Conservation (phyloP, 1,140 invertebrate species). For the Nasonia vitripennis region DNA sequence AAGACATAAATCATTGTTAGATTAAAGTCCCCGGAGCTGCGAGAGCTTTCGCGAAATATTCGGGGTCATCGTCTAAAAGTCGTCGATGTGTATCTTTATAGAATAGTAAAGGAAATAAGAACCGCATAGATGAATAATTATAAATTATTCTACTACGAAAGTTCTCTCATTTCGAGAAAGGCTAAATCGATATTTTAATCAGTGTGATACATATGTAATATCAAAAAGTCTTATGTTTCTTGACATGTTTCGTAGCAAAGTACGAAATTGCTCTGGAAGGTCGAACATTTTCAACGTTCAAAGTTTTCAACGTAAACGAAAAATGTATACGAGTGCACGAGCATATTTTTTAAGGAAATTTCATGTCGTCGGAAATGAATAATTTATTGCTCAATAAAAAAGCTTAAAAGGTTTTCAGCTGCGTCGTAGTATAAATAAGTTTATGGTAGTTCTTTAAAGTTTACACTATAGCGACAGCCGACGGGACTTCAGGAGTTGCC, state of each 20-base stretch:
- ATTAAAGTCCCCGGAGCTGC: slow-evolving; percentile 69
- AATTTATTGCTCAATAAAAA: slow-evolving; percentile 15
- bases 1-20: slow-evolving; percentile 73
- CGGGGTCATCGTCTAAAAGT: slow-evolving; percentile 68
- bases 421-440: slow-evolving; percentile 25
- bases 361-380: slow-evolving; percentile 24
- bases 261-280: too few species aligned
- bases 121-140: not conserved
- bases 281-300: too few species aligned
- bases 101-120: not conserved
- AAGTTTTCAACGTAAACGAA: too few species aligned
- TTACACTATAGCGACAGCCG: slow-evolving; percentile 9
- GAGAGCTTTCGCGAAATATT: slow-evolving; percentile 63
- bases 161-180: too few species aligned
- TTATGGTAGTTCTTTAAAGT: slow-evolving; percentile 43
- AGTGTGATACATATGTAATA: too few species aligned
- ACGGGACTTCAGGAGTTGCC: slow-evolving; percentile 10
- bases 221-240: too few species aligned
- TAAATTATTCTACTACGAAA: not conserved
- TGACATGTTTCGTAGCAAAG: too few species aligned
- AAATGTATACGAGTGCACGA: too few species aligned
- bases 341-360: not conserved
- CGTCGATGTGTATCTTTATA: slow-evolving; percentile 43
- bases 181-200: too few species aligned
- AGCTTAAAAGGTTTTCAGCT: slow-evolving; percentile 26